Conservation (phyloP, 1,140 invertebrate genomes). For the Calephelis nemesis region DNA sequence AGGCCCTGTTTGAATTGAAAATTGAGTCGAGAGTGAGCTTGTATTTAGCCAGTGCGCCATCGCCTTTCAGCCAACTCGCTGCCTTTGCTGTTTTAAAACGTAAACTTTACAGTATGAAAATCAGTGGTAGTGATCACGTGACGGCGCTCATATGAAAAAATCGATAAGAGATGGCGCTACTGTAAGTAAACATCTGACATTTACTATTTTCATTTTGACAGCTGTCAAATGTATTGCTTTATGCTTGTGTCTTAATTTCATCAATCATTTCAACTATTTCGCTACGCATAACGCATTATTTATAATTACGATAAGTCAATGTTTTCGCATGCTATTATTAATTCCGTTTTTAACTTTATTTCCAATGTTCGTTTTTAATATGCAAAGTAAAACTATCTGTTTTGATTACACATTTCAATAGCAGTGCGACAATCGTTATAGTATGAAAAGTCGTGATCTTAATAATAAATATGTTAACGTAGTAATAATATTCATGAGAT, state of each 20-base stretch:
- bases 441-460: too few species aligned
- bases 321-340: too few species aligned
- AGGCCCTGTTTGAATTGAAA: slow-evolving; percentile 78
- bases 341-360: too few species aligned
- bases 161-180: slow-evolving; percentile 13
- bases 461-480: too few species aligned
- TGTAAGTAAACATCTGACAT: slow-evolving; percentile 24
- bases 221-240: slow-evolving; percentile 2
- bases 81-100: slow-evolving; percentile 36
- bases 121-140: slow-evolving; percentile 24
- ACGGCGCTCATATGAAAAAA: slow-evolving; percentile 11
- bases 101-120: slow-evolving; percentile 11
- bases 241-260: not conserved
- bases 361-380: too few species aligned
- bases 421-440: too few species aligned
- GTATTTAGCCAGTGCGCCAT: slow-evolving; percentile 64
- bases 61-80: slow-evolving; percentile 73
- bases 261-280: too few species aligned
- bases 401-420: too few species aligned
- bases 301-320: too few species aligned
- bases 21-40: slow-evolving; percentile 66
- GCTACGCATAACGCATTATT: too few species aligned
- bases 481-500: too few species aligned
- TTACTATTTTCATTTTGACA: not conserved
- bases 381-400: too few species aligned